These are phyloP conservation scores for Charina bottae DNA, from an alignment of 2,113 vertebrate genomes.

Conservation along the genomic window DNA sequence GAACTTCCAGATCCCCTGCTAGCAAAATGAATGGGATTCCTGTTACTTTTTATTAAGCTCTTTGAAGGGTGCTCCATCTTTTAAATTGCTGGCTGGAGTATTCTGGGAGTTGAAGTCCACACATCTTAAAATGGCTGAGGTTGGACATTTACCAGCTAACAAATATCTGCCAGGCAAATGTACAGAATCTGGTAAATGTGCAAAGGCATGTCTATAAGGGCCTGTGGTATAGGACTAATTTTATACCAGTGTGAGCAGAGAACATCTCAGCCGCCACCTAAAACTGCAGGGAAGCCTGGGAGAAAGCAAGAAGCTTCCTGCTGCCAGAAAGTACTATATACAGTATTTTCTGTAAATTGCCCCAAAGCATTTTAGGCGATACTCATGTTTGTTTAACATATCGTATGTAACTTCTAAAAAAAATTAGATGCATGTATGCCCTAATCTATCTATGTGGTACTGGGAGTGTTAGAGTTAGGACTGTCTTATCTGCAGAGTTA, in stretches of 20 bases:
- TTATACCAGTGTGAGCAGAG: background rate
- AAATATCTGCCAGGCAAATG: background rate
- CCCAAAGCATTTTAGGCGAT: background rate
- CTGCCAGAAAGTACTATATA: background rate
- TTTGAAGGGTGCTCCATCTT: background rate
- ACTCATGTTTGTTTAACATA: background rate
- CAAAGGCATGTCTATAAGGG: background rate
- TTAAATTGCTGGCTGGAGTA: no score
- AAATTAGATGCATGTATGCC: background rate
- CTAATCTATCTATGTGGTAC: background rate
- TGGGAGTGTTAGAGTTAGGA: background rate
- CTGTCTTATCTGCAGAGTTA: background rate
- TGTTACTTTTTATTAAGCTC: background rate
- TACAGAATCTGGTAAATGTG: background rate
- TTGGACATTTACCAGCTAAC: no score
- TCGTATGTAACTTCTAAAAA: background rate
- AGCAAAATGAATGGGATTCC: background rate
- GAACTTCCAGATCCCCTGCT: background rate
- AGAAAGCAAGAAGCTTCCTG: background rate
- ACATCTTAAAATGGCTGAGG: no score
- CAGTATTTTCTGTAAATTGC: background rate
- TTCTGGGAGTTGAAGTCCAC: no score
- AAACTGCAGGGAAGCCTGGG: background rate
- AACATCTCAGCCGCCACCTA: background rate
- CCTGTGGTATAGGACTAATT: background rate